Evolutionary conservation across 1,140 invertebrate species (phyloP).

Genomic region (Neodiprion lecontei): DNA sequence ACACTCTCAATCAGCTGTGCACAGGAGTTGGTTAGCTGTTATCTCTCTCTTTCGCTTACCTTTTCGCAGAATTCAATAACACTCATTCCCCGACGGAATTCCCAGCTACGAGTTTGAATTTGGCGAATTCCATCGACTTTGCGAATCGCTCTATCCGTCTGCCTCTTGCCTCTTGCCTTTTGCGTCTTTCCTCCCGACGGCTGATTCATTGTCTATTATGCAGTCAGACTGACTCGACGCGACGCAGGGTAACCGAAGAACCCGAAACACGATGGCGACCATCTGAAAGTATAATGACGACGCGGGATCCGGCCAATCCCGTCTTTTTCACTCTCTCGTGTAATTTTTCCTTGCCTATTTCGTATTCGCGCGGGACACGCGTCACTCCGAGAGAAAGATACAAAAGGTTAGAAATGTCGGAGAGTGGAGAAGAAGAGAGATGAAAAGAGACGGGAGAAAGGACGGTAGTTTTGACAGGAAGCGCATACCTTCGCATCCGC

Average conservation of each 20-base stretch:
- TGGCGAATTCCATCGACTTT: too few species aligned
- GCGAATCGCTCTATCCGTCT: too few species aligned
- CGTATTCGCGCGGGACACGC: background rate
- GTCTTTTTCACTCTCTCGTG: background rate
- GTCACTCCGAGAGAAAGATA: constrained; percentile 6
- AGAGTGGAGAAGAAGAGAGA: background rate
- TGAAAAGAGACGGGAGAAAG: background rate
- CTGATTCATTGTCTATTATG: constrained; percentile 1
- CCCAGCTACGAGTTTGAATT: too few species aligned
- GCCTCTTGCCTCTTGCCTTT: too few species aligned
- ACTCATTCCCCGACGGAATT: too few species aligned
- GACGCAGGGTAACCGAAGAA: background rate
- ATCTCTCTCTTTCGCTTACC: too few species aligned
- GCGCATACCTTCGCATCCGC: background rate
- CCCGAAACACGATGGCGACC: background rate
- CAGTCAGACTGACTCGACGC: background rate
- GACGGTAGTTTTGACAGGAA: constrained; percentile 11
- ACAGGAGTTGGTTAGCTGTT: too few species aligned
- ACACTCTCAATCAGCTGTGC: too few species aligned
- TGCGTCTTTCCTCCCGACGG: background rate
- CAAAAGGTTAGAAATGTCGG: constrained; percentile 2
- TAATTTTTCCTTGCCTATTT: background rate
- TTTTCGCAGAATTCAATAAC: too few species aligned
- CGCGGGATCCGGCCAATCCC: background rate
- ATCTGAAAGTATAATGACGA: constrained; percentile 4